These are phyloP conservation scores for Eupelmus urozonus DNA, from an alignment of 2,888 invertebrate genomes.

Conservation along the genomic window DNA sequence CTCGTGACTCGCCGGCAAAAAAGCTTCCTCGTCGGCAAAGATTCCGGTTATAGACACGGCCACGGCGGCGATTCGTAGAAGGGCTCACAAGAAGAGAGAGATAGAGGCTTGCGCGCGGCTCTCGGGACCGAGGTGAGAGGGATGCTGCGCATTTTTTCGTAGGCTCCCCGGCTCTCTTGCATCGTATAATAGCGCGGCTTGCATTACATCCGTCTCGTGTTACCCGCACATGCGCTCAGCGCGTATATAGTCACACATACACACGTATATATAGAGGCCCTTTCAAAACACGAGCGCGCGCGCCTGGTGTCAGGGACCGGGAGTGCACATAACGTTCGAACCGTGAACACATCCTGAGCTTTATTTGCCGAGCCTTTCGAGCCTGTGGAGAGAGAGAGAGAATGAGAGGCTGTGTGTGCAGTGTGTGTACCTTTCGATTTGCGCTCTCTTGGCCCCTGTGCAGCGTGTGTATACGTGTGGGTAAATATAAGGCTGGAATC, in stretches of 20 bases:
- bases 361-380: slow-evolving; percentile 12
- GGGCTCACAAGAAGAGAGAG: slow-evolving; percentile 51
- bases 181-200: slow-evolving; percentile 75
- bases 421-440: background rate
- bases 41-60: background rate
- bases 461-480: background rate
- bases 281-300: slow-evolving; percentile 63
- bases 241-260: background rate
- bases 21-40: background rate
- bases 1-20: background rate
- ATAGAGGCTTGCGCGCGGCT: too few relatives aligned
- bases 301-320: background rate
- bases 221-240: slow-evolving; percentile 65
- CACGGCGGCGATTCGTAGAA: slow-evolving; percentile 4
- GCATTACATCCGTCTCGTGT: slow-evolving; percentile 76
- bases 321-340: background rate
- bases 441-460: background rate
- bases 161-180: slow-evolving; percentile 63
- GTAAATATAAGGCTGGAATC: too few relatives aligned
- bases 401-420: too few relatives aligned
- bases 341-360: slow-evolving; percentile 13
- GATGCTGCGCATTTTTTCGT: slow-evolving; percentile 67
- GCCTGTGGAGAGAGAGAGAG: background rate
- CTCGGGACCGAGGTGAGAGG: too few relatives aligned
- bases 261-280: slow-evolving; percentile 60